Evolutionary conservation across 2,888 invertebrate species (phyloP), one percentile per base, ranked within the genome.

Genomic region (Ernsta delagoae): DNA sequence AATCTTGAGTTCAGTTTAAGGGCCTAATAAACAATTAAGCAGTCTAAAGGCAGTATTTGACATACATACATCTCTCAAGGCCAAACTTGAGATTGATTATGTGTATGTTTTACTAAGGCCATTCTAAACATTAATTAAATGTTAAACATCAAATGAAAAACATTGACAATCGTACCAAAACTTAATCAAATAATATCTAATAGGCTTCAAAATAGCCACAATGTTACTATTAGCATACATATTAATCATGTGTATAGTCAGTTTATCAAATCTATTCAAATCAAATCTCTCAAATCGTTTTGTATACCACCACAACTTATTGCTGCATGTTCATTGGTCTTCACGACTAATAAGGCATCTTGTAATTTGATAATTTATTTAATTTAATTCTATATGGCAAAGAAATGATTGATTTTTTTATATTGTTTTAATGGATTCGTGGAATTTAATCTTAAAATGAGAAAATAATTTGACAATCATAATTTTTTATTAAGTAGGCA

Each of bases 141-240:
- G n/a, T n/a, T n/a, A n/a, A n/a, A n/a, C n/a, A n/a, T n/a, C n/a
- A n/a, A n/a, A 1, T 2, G 9, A 7, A 11, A 43, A 43, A 11
- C 4, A n/a, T 48, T 12, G 8, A 48, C 48, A 48, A 12, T 41
- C 5, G 12, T 12, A 48, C n/a, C 5, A 5, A 4, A 5, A 12
- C 48, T 8, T 3, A 16, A 3, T 16, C 50, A 50, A 50, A 8
- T 31, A 24, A 34, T 5, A 4, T 11, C 3, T 2, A 12, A 8
- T 50, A 36, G 5, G 36, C 36, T 16, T 11, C 53, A 39, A 62
- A 41, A 45, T 3, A 2, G 9, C 9, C 50, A 59, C 64, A 70
- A 59, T 70, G 69, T 70, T 64, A 70, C 69, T 70, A 70, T 63
- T 64, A 63, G 24, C 41, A n/a, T n/a, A n/a, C 45, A 3, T 45